Evolutionary conservation across 2,797 vertebrate genomes (phyloP).

Genomic region (Amniataba percoides): DNA sequence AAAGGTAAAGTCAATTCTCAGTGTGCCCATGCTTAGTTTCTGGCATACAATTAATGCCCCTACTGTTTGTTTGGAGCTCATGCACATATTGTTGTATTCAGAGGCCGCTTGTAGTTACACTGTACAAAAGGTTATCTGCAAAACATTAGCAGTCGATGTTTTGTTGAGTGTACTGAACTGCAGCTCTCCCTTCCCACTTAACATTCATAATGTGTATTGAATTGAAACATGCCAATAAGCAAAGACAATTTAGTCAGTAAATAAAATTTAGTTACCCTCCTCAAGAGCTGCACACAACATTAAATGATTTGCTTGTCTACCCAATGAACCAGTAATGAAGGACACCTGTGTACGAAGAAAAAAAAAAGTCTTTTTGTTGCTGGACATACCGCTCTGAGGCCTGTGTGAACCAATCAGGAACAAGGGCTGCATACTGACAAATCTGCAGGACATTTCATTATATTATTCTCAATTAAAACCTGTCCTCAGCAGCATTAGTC

Average conservation of each 20-base stretch:
- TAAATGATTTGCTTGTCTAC: conserved; percentile 39
- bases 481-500: conserved; percentile 87
- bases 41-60: conserved; percentile 20
- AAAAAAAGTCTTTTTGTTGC: conserved; percentile 22
- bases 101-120: not conserved
- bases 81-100: conserved; percentile 1
- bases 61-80: conserved; percentile 16
- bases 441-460: conserved; percentile 85
- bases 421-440: conserved; percentile 79
- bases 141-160: conserved; percentile 1
- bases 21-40: not conserved
- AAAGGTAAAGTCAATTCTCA: not conserved
- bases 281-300: conserved; percentile 43
- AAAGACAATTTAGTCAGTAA: conserved; percentile 30
- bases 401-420: conserved; percentile 74
- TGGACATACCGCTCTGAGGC: conserved; percentile 40
- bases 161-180: not conserved
- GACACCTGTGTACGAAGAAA: conserved; percentile 32
- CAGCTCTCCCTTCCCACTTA: conserved; percentile 5
- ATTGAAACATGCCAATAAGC: conserved; percentile 30
- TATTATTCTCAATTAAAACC: conserved; percentile 90
- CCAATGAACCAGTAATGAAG: conserved; percentile 37
- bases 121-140: conserved; percentile 18
- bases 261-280: not conserved
- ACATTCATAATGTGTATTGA: conserved; percentile 25